Conservation (phyloP, 1,140 invertebrate species). For the Sesamia nonagrioides region DNA sequence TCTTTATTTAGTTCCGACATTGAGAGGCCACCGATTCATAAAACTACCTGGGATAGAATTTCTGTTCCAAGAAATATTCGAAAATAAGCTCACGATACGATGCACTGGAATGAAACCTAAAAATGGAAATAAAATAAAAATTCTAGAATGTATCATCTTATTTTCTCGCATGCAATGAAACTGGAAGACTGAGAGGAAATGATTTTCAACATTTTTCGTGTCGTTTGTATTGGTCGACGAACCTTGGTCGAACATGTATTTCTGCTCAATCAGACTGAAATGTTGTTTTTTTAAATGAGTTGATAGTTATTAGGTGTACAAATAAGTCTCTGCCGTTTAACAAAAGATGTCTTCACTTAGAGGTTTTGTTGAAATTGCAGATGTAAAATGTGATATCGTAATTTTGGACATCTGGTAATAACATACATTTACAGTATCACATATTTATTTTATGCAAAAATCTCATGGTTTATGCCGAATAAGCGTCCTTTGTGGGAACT, state of each 20-base stretch:
- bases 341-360: too few species aligned
- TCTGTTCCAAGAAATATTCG: background rate
- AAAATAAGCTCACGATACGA: background rate
- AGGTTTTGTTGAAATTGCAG: too few species aligned
- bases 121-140: slow-evolving; percentile 13
- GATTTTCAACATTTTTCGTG: background rate
- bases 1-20: slow-evolving; percentile 17
- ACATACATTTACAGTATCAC: too few species aligned
- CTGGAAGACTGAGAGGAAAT: background rate
- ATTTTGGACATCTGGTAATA: too few species aligned
- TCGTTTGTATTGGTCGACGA: background rate
- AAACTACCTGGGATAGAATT: slow-evolving; percentile 2
- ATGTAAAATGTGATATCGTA: too few species aligned
- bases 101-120: background rate
- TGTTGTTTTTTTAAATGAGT: too few species aligned
- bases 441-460: too few species aligned
- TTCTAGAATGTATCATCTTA: background rate
- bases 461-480: too few species aligned
- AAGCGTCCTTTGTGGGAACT: too few species aligned
- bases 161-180: background rate
- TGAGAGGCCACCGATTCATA: slow-evolving; percentile 6
- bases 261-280: background rate
- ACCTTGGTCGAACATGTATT: background rate
- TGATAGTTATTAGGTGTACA: too few species aligned
- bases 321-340: too few species aligned